Evolutionary conservation across 2,797 vertebrate species (phyloP).

Genomic region (Tokudaia muenninki): DNA sequence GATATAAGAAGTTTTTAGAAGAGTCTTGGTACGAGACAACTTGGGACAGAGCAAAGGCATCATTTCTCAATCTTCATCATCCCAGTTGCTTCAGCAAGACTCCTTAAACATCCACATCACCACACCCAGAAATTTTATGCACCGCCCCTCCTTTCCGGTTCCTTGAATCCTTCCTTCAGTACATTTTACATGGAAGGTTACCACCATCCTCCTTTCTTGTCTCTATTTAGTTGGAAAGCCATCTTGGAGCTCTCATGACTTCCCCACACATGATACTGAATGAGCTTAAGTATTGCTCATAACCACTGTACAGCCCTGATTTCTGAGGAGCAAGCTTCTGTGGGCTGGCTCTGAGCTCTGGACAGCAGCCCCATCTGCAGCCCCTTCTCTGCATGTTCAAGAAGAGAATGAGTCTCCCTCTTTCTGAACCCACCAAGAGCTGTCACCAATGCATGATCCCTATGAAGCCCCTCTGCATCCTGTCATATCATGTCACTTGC

Average conservation of each 20-base stretch:
- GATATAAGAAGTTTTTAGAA: not conserved
- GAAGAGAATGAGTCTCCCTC: rapidly evolving
- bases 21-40: not conserved
- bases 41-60: not conserved
- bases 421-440: not conserved
- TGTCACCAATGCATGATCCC: rapidly evolving
- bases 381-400: rapidly evolving
- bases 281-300: not conserved
- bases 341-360: not conserved
- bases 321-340: not conserved
- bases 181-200: not conserved
- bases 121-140: not conserved
- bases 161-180: not conserved
- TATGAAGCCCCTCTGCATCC: not conserved
- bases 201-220: rapidly evolving
- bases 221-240: not conserved
- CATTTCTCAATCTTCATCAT: not conserved
- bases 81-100: not conserved
- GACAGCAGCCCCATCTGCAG: rapidly evolving
- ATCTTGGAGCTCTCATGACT: not conserved
- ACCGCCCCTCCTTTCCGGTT: not conserved
- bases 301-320: not conserved
- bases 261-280: not conserved
- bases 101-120: not conserved
- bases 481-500: rapidly evolving